Evolutionary conservation across 2,888 invertebrate species (phyloP).

Genomic region (Pediacus dermestoides): DNA sequence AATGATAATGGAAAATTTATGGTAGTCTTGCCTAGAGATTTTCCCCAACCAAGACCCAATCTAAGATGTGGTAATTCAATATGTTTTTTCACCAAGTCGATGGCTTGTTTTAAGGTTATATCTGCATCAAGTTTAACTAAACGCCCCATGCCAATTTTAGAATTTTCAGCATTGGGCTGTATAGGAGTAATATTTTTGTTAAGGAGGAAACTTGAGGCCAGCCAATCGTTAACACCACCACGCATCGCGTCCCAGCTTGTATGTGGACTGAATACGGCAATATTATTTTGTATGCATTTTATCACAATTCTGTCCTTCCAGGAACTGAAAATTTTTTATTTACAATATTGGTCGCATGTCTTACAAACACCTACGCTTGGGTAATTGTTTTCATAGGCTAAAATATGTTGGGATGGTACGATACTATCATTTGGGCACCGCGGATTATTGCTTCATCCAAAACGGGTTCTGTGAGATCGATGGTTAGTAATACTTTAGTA

Average conservation of each 20-base stretch:
- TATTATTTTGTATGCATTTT: conserved; percentile 75
- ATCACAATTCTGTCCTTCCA: conserved; percentile 80
- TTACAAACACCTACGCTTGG: conserved; percentile 66
- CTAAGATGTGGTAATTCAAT: conserved; percentile 68
- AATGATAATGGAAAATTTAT: too few relatives aligned
- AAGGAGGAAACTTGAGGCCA: conserved; percentile 68
- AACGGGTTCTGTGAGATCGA: conserved; percentile 88
- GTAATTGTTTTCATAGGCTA: conserved; percentile 75
- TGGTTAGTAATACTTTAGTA: conserved; percentile 74
- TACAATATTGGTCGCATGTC: too few relatives aligned
- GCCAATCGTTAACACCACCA: conserved; percentile 91
- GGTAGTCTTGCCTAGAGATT: too few relatives aligned
- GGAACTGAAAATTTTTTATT: conserved; percentile 55
- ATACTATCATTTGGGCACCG: conserved; percentile 75
- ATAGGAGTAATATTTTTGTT: conserved; percentile 34
- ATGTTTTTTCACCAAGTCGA: conserved; percentile 65
- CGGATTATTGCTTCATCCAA: conserved; percentile 72
- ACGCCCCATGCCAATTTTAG: conserved; percentile 56
- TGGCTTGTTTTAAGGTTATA: conserved; percentile 58
- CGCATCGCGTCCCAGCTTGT: conserved; percentile 81
- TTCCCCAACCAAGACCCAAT: conserved; percentile 68
- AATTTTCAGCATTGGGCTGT: conserved; percentile 42
- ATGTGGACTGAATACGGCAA: conserved; percentile 91
- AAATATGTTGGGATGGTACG: conserved; percentile 97
- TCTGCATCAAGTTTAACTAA: conserved; percentile 53